Conservation (phyloP, 37 sponge, comb jelly and placozoan species). For the Spongilla lacustris region DNA sequence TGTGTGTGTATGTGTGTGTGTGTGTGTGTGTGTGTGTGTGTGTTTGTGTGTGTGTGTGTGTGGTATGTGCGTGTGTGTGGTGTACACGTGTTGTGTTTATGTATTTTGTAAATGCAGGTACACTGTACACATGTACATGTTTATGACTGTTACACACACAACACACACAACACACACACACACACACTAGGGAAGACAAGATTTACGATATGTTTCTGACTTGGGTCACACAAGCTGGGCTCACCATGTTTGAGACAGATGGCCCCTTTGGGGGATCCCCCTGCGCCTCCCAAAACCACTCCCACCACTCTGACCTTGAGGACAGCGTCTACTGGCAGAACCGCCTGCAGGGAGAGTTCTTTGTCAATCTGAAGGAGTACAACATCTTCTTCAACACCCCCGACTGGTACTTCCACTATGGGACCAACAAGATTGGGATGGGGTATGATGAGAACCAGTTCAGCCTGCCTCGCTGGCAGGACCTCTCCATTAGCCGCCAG, state of each 20-base stretch:
- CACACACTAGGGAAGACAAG: constrained; percentile 50
- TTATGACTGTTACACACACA: too few species aligned
- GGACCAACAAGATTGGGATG: constrained; percentile 59
- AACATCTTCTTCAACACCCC: constrained; percentile 69
- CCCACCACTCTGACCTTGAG: constrained; percentile 29
- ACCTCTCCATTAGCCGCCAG: constrained; percentile 61
- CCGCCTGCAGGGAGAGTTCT: constrained; percentile 53
- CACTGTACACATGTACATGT: too few species aligned
- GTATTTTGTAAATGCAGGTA: background rate
- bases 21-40: constrained; percentile 1
- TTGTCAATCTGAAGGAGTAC: constrained; percentile 17
- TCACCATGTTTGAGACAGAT: constrained; percentile 64
- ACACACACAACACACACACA: too few species aligned
- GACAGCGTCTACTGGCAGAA: constrained; percentile 69
- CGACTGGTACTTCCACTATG: constrained; percentile 63
- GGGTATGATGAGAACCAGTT: constrained; percentile 68
- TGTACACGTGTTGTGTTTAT: background rate
- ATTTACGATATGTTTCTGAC: constrained; percentile 26
- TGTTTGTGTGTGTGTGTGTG: background rate
- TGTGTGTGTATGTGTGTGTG: constrained; percentile 4
- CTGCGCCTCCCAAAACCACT: constrained; percentile 45
- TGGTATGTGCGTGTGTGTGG: background rate
- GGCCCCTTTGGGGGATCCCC: constrained; percentile 63
- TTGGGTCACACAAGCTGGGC: constrained; percentile 38
- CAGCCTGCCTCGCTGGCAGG: constrained; percentile 65